Percentiles rank a stretch among this genome's conserved stretches.
These are phyloP conservation scores for Xenopus laevis DNA, from an alignment of 2,113 vertebrate species.

Conservation along the genomic window DNA sequence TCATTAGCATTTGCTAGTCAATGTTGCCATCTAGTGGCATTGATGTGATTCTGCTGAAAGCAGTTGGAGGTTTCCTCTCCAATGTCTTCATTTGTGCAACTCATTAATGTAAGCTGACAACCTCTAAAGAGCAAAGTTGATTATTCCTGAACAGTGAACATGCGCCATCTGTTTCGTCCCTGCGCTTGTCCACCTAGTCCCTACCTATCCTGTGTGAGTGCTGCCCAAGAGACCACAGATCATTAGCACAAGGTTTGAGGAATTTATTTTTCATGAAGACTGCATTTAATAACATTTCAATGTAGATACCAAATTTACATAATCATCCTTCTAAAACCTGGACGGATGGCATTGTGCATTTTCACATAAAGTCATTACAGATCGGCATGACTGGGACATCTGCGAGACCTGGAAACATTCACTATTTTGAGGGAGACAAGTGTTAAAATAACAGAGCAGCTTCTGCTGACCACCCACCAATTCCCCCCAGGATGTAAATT, in stretches of 20 bases:
- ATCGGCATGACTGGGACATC: not conserved
- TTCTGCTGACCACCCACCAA: not conserved
- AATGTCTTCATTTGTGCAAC: too few species aligned
- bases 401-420: constrained; percentile 27
- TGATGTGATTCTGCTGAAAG: not conserved
- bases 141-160: not conserved
- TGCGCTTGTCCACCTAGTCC: too few species aligned
- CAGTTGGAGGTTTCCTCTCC: not conserved
- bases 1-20: not conserved
- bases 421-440: constrained; percentile 30
- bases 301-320: constrained; percentile 14
- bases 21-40: not conserved
- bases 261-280: constrained; percentile 37
- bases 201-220: too few species aligned
- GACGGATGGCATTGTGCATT: constrained; percentile 2
- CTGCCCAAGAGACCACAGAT: not conserved
- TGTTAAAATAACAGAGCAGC: constrained; percentile 8
- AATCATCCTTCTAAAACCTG: constrained; percentile 4
- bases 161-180: too few species aligned
- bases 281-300: constrained; percentile 34
- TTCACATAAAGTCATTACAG: not conserved
- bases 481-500: too few species aligned
- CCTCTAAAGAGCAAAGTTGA: not conserved
- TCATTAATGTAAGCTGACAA: not conserved
- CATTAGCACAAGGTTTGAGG: not conserved